Evolutionary conservation across 2,888 invertebrate genomes (phyloP).

Genomic region (Drosophila rubida): DNA sequence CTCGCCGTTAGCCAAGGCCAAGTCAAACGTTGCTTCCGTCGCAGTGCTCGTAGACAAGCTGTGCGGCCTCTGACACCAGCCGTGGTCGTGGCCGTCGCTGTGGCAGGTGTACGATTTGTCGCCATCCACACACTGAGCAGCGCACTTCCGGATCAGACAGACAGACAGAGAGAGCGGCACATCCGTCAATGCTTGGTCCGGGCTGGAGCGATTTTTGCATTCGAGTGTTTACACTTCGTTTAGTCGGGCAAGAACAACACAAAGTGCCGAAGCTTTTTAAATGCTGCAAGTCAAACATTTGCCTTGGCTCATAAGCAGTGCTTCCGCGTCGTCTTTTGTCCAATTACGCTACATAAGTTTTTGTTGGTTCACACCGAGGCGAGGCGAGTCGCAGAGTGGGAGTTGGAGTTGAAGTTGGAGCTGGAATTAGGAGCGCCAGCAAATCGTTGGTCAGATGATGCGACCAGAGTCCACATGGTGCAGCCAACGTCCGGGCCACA

Average conservation of each 20-base stretch:
- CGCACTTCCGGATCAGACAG: slow-evolving; percentile 73
- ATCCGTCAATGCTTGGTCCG: slow-evolving; percentile 47
- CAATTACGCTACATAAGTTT: slow-evolving; percentile 28
- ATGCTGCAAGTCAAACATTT: slow-evolving; percentile 51
- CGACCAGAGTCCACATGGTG: slow-evolving; percentile 4
- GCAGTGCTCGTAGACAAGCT: slow-evolving; percentile 3
- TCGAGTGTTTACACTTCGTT: slow-evolving; percentile 33
- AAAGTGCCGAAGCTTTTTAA: slow-evolving; percentile 46
- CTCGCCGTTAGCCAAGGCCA: slow-evolving; percentile 52
- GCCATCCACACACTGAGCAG: slow-evolving; percentile 65
- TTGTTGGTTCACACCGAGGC: slow-evolving; percentile 9
- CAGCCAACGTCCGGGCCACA: slow-evolving; percentile 20
- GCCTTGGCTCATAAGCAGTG: slow-evolving; percentile 36
- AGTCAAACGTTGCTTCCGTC: slow-evolving; percentile 75
- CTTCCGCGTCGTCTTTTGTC: slow-evolving; percentile 15
- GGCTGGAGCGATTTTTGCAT: slow-evolving; percentile 20
- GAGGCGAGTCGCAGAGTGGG: neutral
- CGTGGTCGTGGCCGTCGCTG: no score
- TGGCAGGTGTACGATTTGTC: slow-evolving; percentile 57
- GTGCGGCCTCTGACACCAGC: slow-evolving; percentile 13
- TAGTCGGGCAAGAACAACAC: slow-evolving; percentile 28
- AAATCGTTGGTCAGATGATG: slow-evolving; percentile 32
- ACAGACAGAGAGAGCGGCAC: slow-evolving; percentile 51
- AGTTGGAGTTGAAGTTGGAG: neutral
- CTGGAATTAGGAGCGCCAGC: slow-evolving; percentile 20